phyloP scores from a whole-genome alignment of 2,113 vertebrate species.

The Thamnaconus septentrionalis region DNA sequence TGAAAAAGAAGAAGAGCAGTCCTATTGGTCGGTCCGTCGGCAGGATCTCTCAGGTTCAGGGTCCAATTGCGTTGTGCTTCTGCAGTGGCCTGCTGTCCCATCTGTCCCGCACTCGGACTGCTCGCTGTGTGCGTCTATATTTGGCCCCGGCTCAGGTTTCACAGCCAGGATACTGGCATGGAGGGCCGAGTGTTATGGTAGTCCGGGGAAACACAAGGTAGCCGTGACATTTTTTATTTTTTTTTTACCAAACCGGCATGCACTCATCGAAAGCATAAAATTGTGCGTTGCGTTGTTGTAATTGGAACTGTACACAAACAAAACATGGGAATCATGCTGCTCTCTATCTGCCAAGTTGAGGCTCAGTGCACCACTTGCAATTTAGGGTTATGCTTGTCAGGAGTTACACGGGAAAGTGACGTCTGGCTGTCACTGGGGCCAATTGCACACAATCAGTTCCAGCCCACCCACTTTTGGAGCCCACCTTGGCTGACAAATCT shows the following conservation, averaged over 20 bases:
- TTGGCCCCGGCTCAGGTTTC: conserved; percentile 96
- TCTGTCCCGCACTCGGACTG: conserved; percentile 82
- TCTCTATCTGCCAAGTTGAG: no score
- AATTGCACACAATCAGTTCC: conserved; percentile 31
- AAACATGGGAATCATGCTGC: no score
- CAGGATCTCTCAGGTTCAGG: conserved; percentile 59
- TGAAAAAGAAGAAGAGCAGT: conserved; percentile 51
- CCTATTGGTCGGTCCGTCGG: conserved; percentile 49
- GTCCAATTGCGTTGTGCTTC: conserved; percentile 71
- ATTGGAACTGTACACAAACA: no score
- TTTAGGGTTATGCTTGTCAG: conserved; percentile 8
- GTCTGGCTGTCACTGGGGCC: conserved; percentile 17
- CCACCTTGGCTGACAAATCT: background rate
- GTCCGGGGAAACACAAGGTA: conserved; percentile 49
- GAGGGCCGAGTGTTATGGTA: conserved; percentile 67
- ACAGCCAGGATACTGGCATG: conserved; percentile 79
- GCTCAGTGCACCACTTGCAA: no score
- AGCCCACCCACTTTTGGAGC: conserved; percentile 8
- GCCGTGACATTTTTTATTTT: no score
- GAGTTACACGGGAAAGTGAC: background rate
- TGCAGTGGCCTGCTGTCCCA: conserved; percentile 82
- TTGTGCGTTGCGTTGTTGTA: no score
- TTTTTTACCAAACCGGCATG: no score
- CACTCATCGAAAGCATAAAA: no score
- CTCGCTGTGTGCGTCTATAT: conserved; percentile 88